Evolutionary conservation across 2,888 invertebrate genomes (phyloP), one percentile per base, ranked within the genome.

Genomic region (Pseudococcus longispinus): DNA sequence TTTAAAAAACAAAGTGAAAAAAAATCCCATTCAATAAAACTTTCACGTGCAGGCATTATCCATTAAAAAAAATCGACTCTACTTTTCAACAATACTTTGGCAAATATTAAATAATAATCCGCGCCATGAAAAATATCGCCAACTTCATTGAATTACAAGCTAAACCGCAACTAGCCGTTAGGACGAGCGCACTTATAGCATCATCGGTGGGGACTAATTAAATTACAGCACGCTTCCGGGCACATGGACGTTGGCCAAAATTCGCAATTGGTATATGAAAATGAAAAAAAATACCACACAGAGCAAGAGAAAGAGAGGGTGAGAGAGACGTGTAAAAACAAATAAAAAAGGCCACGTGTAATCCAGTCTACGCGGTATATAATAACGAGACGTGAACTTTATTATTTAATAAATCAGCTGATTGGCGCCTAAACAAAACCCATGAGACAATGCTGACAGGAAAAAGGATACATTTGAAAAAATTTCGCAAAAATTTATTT

Each of bases 241-340:
- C 70, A 70, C 77, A 80, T 80, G 77, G 77, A 80, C 77, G 77
- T 20, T 23, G 77, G 77, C 77, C 77, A 80, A 80, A 80, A 80
- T 80, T 42, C 77, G 77, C 77, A 42, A 70, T 29, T 29, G 70
- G 26, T 15, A 18, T 5, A 37, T 37, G 37, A 70, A 70, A 70
- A 70, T 70, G 70, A 29, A 70, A 70, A 70, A 70, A 70, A 70
- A 46, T 15, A 13, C 9, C 13, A 13, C 13, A 46, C 15, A 0
- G 55, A n/a, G n/a, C 1, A 6, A n/a, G n/a, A n/a, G n/a, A n/a
- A n/a, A n/a, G n/a, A n/a, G n/a, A n/a, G n/a, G n/a, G n/a, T n/a
- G n/a, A n/a, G n/a, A n/a, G 1, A 55, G 20, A 26, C 65, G 26
- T 6, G 26, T 65, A 70, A 70, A 70, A 65, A 65, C 65, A 65